These are phyloP conservation scores for Pyrgilauda ruficollis DNA, from an alignment of 2,113 vertebrate species.

Conservation along the genomic window DNA sequence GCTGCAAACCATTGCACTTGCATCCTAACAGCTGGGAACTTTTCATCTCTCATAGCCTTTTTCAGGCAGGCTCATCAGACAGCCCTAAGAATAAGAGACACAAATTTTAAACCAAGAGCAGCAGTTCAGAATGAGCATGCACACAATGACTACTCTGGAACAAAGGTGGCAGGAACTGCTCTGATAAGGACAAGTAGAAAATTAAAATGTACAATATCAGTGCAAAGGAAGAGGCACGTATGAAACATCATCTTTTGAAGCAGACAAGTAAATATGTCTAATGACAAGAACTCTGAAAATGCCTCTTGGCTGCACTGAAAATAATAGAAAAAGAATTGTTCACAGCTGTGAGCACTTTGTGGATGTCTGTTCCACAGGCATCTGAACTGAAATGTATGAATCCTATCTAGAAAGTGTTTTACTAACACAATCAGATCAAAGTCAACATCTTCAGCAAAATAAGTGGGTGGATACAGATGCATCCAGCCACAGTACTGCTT, in stretches of 20 bases:
- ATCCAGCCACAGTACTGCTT: not conserved
- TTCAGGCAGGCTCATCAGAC: not conserved
- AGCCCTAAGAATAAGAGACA: not conserved
- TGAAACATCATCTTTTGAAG: not conserved
- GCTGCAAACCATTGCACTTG: not conserved
- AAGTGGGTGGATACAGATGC: not conserved
- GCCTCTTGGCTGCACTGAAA: not conserved
- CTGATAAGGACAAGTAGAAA: not conserved
- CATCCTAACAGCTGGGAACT: not conserved
- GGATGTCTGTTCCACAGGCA: not conserved
- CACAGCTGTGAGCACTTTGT: not conserved
- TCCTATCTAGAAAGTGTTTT: not conserved
- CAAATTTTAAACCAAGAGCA: not conserved
- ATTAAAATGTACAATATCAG: not conserved
- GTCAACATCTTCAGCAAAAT: not conserved
- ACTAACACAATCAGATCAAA: not conserved
- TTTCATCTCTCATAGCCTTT: not conserved
- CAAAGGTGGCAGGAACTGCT: not conserved
- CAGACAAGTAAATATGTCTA: not conserved
- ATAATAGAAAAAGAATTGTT: not conserved
- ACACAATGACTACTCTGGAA: not conserved
- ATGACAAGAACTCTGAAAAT: not conserved
- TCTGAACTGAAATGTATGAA: not conserved
- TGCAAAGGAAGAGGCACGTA: not conserved
- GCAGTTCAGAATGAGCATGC: not conserved